Evolutionary conservation across 1,140 invertebrate genomes (phyloP).

Genomic region (Drosophila orena): DNA sequence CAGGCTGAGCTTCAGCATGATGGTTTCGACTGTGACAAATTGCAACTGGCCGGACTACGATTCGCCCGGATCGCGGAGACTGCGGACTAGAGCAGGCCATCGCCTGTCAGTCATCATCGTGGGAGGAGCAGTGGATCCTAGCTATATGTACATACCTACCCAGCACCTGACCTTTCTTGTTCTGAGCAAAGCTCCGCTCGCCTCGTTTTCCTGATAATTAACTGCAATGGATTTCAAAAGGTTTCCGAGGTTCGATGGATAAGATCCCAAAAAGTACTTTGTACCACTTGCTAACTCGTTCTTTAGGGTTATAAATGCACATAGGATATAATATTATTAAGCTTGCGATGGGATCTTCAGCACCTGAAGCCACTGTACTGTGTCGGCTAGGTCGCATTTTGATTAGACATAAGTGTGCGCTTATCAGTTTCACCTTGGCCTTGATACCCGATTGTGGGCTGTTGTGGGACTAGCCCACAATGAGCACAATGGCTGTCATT

Average conservation of each 20-base stretch:
- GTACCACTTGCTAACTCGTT: background rate
- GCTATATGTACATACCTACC: too few relatives aligned
- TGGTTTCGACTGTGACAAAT: slow-evolving; percentile 42
- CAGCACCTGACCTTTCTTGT: too few relatives aligned
- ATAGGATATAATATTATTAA: too few relatives aligned
- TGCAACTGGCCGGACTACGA: slow-evolving; percentile 29
- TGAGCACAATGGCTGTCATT: slow-evolving; percentile 66
- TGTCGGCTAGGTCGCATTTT: slow-evolving; percentile 60
- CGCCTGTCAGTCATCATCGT: slow-evolving; percentile 74
- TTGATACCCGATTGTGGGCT: slow-evolving; percentile 69
- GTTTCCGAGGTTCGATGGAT: too few relatives aligned
- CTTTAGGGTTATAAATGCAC: background rate
- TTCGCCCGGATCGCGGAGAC: slow-evolving; percentile 10
- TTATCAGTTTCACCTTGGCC: slow-evolving; percentile 81
- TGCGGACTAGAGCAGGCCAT: slow-evolving; percentile 11
- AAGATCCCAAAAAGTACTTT: too few relatives aligned
- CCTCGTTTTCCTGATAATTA: too few relatives aligned
- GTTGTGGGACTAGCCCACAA: slow-evolving; percentile 65
- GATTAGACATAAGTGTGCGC: slow-evolving; percentile 64
- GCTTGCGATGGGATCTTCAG: background rate
- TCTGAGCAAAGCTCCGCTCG: too few relatives aligned
- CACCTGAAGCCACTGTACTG: slow-evolving; percentile 34
- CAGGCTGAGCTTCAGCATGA: slow-evolving; percentile 76
- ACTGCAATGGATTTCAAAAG: too few relatives aligned
- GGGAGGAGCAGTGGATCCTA: slow-evolving; percentile 4